Percentiles rank a stretch among this genome's conserved stretches.
These are phyloP conservation scores for Tiliqua scincoides DNA, from an alignment of 2,113 vertebrate species.

Conservation along the genomic window DNA sequence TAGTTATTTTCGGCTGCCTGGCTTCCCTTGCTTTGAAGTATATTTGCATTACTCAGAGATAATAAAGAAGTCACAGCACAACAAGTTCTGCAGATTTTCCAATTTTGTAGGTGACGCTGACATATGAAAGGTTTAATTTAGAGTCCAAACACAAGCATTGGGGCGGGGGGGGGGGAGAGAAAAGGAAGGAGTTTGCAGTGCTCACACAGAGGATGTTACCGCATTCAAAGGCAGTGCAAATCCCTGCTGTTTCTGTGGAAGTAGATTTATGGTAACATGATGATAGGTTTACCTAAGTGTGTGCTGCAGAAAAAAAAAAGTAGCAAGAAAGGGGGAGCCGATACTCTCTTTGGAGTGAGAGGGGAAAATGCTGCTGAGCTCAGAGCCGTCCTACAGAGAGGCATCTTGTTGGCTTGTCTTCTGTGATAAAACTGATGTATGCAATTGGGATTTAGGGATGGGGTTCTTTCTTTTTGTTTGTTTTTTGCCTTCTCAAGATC, in stretches of 20 bases:
- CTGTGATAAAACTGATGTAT: not conserved
- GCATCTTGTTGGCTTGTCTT: not conserved
- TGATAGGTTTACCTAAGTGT: not conserved
- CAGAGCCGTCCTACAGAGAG: not conserved
- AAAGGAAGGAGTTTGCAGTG: not conserved
- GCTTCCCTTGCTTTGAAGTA: not conserved
- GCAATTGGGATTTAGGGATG: not conserved
- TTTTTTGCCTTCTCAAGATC: not conserved
- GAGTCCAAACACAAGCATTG: conserved; percentile 9
- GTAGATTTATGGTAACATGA: conserved; percentile 33
- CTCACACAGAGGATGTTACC: not conserved
- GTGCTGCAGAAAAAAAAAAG: not conserved
- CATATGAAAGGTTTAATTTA: conserved; percentile 34
- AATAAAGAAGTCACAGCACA: conserved; percentile 28
- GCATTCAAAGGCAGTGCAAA: conserved; percentile 10
- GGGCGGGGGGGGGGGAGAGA: not conserved
- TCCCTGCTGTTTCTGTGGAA: conserved; percentile 5
- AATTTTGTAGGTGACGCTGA: conserved; percentile 21
- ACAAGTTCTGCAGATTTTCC: conserved; percentile 31
- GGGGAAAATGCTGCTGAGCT: not conserved
- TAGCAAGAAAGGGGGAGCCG: not conserved
- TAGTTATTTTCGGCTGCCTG: conserved; percentile 12
- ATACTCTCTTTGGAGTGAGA: conserved; percentile 7
- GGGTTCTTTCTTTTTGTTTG: not conserved
- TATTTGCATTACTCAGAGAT: conserved; percentile 36